These are phyloP conservation scores for Tokudaia tokunoshimensis DNA, from an alignment of 2,797 vertebrate species.

Conservation along the genomic window DNA sequence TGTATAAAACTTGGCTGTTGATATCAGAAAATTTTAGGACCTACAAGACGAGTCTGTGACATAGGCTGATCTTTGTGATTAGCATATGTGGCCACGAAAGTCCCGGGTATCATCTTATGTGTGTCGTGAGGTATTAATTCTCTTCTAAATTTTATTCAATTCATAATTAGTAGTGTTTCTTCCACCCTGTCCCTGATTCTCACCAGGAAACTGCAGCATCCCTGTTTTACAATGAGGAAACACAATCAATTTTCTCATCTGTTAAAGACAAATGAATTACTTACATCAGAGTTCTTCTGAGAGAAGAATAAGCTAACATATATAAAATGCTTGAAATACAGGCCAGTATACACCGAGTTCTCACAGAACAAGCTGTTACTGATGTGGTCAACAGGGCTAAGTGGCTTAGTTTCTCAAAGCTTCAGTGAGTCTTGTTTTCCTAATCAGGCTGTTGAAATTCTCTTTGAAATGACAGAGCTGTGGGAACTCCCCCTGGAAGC, in stretches of 20 bases:
- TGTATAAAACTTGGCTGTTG: background rate
- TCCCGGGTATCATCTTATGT: background rate
- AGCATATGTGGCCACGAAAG: fast-evolving
- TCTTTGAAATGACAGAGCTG: slow-evolving; percentile 7
- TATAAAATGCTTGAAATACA: background rate
- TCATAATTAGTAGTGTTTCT: background rate
- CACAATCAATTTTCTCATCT: background rate
- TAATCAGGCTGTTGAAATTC: background rate
- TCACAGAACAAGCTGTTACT: background rate
- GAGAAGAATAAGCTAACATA: background rate
- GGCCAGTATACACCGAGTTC: background rate
- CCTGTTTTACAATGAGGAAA: background rate
- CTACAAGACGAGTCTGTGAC: background rate
- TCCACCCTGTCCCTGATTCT: background rate
- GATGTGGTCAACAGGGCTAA: background rate
- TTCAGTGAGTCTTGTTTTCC: background rate
- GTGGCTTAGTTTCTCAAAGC: background rate
- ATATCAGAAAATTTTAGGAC: background rate
- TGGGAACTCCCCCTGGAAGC: background rate
- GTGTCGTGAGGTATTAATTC: background rate
- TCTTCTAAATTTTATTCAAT: background rate
- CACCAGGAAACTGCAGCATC: background rate
- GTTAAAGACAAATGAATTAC: background rate
- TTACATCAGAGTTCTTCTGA: background rate
- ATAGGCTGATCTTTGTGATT: background rate